Evolutionary conservation across 1,140 invertebrate species (phyloP).

Genomic region (Saxidomus purpurata): DNA sequence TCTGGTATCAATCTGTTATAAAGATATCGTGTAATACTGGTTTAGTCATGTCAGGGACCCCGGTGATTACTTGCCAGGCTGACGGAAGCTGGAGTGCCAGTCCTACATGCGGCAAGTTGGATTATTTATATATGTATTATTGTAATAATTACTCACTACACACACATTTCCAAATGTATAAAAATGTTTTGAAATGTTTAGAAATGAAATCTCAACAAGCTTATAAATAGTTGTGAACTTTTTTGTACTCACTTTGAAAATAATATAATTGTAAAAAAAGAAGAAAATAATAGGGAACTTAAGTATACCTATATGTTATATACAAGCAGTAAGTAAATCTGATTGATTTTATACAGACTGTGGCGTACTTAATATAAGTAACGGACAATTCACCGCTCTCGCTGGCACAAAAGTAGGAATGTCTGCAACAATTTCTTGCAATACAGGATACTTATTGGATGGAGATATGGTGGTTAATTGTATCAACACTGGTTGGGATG

Average conservation of each 20-base stretch:
- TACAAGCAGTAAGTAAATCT: too few relatives aligned
- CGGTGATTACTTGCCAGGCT: not conserved
- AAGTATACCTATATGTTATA: too few relatives aligned
- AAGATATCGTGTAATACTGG: not conserved
- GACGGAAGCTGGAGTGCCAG: not conserved
- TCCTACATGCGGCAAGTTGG: not conserved
- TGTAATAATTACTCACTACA: too few relatives aligned
- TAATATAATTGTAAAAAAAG: too few relatives aligned
- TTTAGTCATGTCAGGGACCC: not conserved
- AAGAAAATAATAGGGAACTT: too few relatives aligned
- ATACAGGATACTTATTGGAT: not conserved
- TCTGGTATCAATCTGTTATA: not conserved
- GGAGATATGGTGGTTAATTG: not conserved
- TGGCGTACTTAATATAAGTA: not conserved
- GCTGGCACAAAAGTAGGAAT: not conserved
- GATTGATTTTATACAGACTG: not conserved
- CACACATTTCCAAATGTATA: too few relatives aligned
- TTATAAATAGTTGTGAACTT: too few relatives aligned
- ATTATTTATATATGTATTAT: too few relatives aligned
- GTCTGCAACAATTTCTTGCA: slow-evolving; percentile 5
- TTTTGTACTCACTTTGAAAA: too few relatives aligned
- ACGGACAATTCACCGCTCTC: not conserved
- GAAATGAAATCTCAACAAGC: too few relatives aligned
- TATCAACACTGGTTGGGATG: not conserved
- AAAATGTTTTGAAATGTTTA: too few relatives aligned